A percentile compares a stretch with the other conserved stretches of the same genome.
phyloP scores from a whole-genome alignment of 1,140 invertebrate species.

The Diuraphis noxia region DNA sequence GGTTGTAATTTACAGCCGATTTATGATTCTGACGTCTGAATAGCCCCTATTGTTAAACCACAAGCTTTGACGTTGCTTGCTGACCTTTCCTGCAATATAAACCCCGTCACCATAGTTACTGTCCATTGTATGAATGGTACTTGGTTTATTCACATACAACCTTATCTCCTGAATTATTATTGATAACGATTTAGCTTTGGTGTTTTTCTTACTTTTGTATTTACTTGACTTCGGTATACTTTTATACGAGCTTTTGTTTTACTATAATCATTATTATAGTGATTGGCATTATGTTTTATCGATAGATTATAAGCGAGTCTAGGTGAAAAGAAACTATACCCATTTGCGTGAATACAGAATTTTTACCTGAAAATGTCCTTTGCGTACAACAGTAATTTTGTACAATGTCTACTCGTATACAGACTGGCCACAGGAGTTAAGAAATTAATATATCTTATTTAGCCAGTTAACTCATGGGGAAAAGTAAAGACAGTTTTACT shows the following conservation, averaged over 20 bases:
- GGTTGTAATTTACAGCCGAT: constrained; percentile 14
- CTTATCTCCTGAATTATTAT: not conserved
- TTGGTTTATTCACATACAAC: not conserved
- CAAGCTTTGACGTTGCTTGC: not conserved
- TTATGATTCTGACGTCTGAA: constrained; percentile 28
- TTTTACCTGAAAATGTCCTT: not conserved
- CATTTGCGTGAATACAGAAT: not conserved
- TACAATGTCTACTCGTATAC: not conserved
- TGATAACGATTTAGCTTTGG: not conserved
- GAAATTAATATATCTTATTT: no score
- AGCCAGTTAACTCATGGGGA: not conserved
- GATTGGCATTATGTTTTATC: no score
- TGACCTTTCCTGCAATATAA: constrained; percentile 33
- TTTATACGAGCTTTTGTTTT: not conserved
- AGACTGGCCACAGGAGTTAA: no score
- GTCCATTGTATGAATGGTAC: not conserved
- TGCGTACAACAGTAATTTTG: no score
- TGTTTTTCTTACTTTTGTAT: not conserved
- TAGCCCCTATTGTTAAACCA: not conserved
- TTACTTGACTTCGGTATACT: not conserved
- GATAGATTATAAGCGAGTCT: not conserved
- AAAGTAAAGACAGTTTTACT: not conserved
- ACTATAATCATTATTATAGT: no score
- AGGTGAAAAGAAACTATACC: no score
- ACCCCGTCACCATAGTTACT: constrained; percentile 1